Evolutionary conservation across 1,140 invertebrate genomes (phyloP), one percentile per base, ranked within the genome.

Genomic region (Ceratoteleas bidentatus): DNA sequence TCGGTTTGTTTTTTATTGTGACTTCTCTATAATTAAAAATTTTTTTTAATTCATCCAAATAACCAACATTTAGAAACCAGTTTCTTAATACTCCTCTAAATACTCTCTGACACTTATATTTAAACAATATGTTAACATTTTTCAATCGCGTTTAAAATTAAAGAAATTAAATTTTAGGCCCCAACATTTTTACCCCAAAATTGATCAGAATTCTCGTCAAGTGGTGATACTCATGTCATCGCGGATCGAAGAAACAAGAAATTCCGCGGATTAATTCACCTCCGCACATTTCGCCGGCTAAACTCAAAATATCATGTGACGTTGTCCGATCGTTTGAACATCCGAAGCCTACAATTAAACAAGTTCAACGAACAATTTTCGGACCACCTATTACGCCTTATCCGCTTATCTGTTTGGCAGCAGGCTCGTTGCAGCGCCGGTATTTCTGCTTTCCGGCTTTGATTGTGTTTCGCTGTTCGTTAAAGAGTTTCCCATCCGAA

Each of bases 391-490:
- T 72, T 68, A 73, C 24, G 32, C 74, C 60, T 69, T 74, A 83
- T 73, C 80, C 66, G 68, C 68, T 83, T 73, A 83, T 76, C 66
- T 64, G 53, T 70, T 69, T 50, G 61, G 43, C 61, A 54, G 45
- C 34, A 68, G 38, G 54, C 64, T 50, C 38, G 73, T 52, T 68
- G 47, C 62, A 69, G 54, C 33, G 13, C 9, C 64, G 47, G 56
- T 54, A 68, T 76, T 76, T 65, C 64, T 70, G 65, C 3, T 69
- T 69, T 78, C 43, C 57, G 47, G 52, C 16, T 62, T 69, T 56
- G 52, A 76, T 68, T 50, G 50, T 34, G 58, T 72, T 83, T 78
- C 54, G 53, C 11, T 47, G 47, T 70, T 49, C 24, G 34, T 13
- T 38, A 36, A 56, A 47, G 53, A 56, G 49, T 33, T 33, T 73